phyloP scores from a whole-genome alignment of 2,113 vertebrate species.

The Engraulis encrasicolus region DNA sequence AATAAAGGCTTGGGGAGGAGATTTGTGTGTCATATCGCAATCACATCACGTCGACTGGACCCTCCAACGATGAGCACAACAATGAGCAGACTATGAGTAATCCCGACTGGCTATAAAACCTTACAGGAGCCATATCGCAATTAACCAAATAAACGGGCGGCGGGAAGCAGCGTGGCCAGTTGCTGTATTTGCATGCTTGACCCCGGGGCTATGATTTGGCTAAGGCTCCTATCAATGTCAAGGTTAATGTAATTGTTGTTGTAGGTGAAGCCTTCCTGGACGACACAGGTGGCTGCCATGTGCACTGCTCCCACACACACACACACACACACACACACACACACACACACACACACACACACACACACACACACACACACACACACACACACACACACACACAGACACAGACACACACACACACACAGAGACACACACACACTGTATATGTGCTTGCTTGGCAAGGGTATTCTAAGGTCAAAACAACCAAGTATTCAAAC shows the following conservation, averaged over 20 bases:
- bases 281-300: slow-evolving; percentile 59
- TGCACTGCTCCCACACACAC: background rate
- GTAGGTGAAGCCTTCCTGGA: slow-evolving; percentile 48
- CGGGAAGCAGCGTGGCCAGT: slow-evolving; percentile 3
- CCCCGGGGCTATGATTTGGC: background rate
- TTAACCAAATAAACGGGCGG: background rate
- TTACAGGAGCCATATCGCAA: background rate
- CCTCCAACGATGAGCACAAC: background rate
- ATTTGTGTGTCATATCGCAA: background rate
- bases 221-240: slow-evolving; percentile 52
- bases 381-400: slow-evolving; percentile 29
- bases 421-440: background rate
- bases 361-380: background rate
- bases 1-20: background rate
- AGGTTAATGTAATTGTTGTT: slow-evolving; percentile 44
- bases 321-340: slow-evolving; percentile 3
- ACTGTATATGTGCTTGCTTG: background rate
- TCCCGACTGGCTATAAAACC: background rate
- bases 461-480: slow-evolving; percentile 15
- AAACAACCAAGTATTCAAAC: background rate
- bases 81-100: background rate
- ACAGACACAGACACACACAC: slow-evolving; percentile 21
- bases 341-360: slow-evolving; percentile 28
- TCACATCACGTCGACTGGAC: background rate
- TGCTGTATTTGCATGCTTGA: slow-evolving; percentile 26